A percentile compares a stretch with the other conserved stretches of the same genome.
phyloP scores from a whole-genome alignment of 2,797 vertebrate species.

The Neopelma chrysocephalum region DNA sequence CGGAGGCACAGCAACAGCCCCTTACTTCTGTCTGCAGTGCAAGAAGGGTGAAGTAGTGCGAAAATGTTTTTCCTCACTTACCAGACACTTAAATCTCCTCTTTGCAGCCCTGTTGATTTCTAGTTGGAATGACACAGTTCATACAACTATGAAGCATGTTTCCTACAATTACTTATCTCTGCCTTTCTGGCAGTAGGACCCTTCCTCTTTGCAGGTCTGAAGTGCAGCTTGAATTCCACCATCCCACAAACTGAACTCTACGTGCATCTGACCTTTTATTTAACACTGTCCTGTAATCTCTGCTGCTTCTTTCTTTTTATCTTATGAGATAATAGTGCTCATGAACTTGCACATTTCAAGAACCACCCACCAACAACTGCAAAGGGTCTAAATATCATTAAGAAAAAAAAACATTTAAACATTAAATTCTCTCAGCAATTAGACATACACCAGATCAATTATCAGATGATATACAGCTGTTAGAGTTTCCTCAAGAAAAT shows the following conservation, averaged over 20 bases:
- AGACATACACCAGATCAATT: background rate
- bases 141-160: background rate
- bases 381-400: background rate
- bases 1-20: fast-evolving
- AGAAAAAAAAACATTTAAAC: background rate
- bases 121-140: background rate
- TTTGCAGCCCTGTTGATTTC: background rate
- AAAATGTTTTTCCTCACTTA: background rate
- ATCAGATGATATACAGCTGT: background rate
- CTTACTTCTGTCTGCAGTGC: background rate
- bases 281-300: background rate
- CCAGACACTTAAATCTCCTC: background rate
- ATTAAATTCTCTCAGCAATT: background rate
- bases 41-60: background rate
- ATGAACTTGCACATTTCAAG: background rate
- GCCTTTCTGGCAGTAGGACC: background rate
- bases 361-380: background rate
- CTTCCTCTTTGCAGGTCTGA: background rate
- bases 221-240: background rate
- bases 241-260: background rate
- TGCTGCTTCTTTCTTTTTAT: background rate
- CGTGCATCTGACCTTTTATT: background rate
- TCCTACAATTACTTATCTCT: background rate
- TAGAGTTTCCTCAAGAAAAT: background rate
- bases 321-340: background rate